Conservation (phyloP, 2,888 invertebrate species). For the Netelia fuscicornis region DNA sequence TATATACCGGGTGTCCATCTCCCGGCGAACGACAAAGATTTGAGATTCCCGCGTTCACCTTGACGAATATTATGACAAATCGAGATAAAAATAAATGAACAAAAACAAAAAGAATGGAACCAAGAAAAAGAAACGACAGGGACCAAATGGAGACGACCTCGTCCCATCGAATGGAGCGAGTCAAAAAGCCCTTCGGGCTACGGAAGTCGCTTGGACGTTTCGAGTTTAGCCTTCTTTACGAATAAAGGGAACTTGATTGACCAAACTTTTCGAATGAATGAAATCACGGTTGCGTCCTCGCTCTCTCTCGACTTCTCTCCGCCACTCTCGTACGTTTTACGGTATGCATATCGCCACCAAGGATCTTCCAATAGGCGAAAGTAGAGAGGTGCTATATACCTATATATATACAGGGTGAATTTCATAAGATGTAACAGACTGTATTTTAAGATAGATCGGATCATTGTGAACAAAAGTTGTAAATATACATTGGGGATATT, state of each 20-base stretch:
- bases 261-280: constrained; percentile 56
- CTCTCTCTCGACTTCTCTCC: background rate
- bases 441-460: too few relatives aligned
- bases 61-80: constrained; percentile 25
- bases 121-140: background rate
- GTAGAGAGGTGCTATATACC: constrained; percentile 38
- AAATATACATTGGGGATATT: too few relatives aligned
- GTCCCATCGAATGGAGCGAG: background rate
- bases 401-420: background rate
- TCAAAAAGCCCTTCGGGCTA: constrained; percentile 13
- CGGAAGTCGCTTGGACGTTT: constrained; percentile 30
- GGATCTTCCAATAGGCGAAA: constrained; percentile 62
- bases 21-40: background rate
- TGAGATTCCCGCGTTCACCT: constrained; percentile 28
- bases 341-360: constrained; percentile 50
- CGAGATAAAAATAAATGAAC: background rate
- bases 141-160: constrained; percentile 11
- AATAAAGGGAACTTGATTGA: constrained; percentile 38
- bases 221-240: constrained; percentile 1
- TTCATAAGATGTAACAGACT: too few relatives aligned
- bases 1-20: background rate
- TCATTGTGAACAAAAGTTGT: too few relatives aligned
- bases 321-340: constrained; percentile 37
- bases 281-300: constrained; percentile 35
- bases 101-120: background rate